A percentile compares a stretch with the other conserved stretches of the same genome.
Evolutionary conservation across 2,888 invertebrate species (phyloP).

Genomic region (Folsomia manolachei): DNA sequence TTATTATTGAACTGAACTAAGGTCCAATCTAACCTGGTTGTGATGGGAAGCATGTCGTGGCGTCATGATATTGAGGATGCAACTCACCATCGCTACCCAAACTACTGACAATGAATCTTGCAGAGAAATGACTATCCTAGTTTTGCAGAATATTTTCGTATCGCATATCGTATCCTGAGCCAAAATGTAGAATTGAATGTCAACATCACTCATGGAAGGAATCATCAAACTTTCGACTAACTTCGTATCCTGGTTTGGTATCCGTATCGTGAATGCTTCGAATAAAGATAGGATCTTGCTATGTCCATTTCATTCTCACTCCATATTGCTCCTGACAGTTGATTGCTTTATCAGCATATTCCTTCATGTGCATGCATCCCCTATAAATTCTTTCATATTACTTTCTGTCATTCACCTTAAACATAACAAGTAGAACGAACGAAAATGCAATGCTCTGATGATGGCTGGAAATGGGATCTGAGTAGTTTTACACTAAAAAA

Average conservation of each 20-base stretch:
- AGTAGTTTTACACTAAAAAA: too few species aligned
- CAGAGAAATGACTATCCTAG: background rate
- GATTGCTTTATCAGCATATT: slow-evolving; percentile 15
- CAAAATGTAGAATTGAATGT: slow-evolving; percentile 1
- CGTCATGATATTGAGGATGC: background rate
- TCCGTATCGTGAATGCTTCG: background rate
- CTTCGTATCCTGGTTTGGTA: too few species aligned
- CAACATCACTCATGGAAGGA: background rate
- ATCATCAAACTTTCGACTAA: too few species aligned
- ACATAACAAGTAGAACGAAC: too few species aligned
- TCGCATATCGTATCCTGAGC: background rate
- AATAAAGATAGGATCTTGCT: background rate
- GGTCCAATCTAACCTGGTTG: too few species aligned
- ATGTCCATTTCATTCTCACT: slow-evolving; percentile 3
- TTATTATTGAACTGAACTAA: too few species aligned
- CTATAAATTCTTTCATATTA: background rate
- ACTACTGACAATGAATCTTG: too few species aligned
- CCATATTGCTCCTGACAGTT: slow-evolving; percentile 7
- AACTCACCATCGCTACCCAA: too few species aligned
- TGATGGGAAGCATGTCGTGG: background rate
- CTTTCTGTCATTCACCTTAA: background rate
- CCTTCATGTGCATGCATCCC: background rate
- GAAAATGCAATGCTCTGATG: background rate
- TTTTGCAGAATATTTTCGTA: background rate
- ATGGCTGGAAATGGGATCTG: too few species aligned